Conservation (phyloP, 2,888 invertebrate species). For the Drosophila colorata region DNA sequence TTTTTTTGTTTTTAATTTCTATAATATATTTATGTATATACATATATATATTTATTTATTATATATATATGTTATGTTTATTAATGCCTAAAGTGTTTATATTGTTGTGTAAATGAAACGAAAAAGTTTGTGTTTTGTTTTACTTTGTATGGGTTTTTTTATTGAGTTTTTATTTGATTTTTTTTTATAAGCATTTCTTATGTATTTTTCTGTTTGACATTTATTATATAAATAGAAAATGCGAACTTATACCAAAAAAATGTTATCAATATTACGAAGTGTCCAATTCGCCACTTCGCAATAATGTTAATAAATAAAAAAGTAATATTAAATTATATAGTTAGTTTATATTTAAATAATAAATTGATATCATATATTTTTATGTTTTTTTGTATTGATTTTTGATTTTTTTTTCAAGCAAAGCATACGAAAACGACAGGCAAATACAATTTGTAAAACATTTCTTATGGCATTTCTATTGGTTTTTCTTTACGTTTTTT, state of each 20-base stretch:
- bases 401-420: slow-evolving; percentile 37
- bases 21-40: slow-evolving; percentile 40
- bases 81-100: slow-evolving; percentile 52
- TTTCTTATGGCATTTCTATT: slow-evolving; percentile 44
- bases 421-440: slow-evolving; percentile 48
- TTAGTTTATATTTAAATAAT: slow-evolving; percentile 36
- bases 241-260: slow-evolving; percentile 61
- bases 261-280: slow-evolving; percentile 27
- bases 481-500: not conserved
- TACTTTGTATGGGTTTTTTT: slow-evolving; percentile 57
- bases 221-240: slow-evolving; percentile 72
- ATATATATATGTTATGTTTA: slow-evolving; percentile 20
- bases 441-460: slow-evolving; percentile 37
- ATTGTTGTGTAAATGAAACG: slow-evolving; percentile 65
- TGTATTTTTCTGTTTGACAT: slow-evolving; percentile 71
- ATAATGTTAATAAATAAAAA: slow-evolving; percentile 46
- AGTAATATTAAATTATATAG: slow-evolving; percentile 49
- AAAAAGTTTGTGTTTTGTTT: slow-evolving; percentile 56
- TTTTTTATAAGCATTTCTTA: slow-evolving; percentile 67
- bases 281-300: slow-evolving; percentile 16
- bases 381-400: slow-evolving; percentile 4
- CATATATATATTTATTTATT: slow-evolving; percentile 29
- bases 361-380: slow-evolving; percentile 29
- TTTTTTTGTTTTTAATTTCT: slow-evolving; percentile 40
- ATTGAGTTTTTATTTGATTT: slow-evolving; percentile 38